Base-by-base conservation (phyloP, 2,113 vertebrate genomes). In the Synchiropus splendidus region DNA sequence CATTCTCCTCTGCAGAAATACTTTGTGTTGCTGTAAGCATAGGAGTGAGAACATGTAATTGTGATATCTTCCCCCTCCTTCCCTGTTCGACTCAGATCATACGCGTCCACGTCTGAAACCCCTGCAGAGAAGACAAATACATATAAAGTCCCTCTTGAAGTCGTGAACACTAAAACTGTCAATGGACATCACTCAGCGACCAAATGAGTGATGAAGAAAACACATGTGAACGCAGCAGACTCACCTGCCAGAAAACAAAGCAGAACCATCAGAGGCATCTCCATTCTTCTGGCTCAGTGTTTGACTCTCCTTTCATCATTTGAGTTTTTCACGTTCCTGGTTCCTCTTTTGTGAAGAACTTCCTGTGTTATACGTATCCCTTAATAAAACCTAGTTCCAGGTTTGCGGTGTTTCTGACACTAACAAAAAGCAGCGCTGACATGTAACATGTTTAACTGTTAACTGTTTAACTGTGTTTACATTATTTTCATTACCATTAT, bases 1-100 rank as follows among this genome's bases (percentile, higher is more conserved):
- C 78, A 80, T 0, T 1, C 0, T 6, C 1, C 40, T 5, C 42
- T 71, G 61, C 72, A 78, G 42, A 80, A 78, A 42, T 78, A 80
- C 58, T 80, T 80, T 13, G 47, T 1, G 2, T 70, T 64, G 33
- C 4, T 6, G 30, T 3, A 1, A 15, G 58, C 58, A 1, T 54
- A 4, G 2, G 2, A 0, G 13, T 60, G 54, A 38, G 49, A 47
- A 51, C 70, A 78, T n/a, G 1, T 10, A 36, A 78, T 58, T 32
- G 0, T 36, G 6, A 74, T 9, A 0, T 14, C 0, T 0, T 15
- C 0, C n/a, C 52, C 61, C 12, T 14, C 13, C 12, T 1, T 3
- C 67, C 41, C 70, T 37, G 18, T 44, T 16, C 6, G 42, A 30
- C n/a, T n/a, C 9, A 38, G 0, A 2, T 48, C 45, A 27, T 54